phyloP scores from a whole-genome alignment of 2,888 invertebrate genomes.

The Anaspis maculata region DNA sequence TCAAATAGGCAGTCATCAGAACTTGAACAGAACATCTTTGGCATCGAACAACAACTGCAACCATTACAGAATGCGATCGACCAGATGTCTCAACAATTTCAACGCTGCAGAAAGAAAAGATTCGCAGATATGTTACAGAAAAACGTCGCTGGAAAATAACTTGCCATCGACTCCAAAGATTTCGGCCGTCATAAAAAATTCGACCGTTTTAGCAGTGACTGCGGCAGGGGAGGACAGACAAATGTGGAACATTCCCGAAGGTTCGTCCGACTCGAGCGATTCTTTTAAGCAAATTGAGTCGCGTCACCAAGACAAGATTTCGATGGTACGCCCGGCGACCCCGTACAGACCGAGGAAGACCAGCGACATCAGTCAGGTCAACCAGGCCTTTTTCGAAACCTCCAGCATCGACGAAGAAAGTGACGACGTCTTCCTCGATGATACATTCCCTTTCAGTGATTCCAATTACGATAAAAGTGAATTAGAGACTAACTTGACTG shows the following conservation, averaged over 20 bases:
- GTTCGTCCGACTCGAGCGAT: constrained; percentile 32
- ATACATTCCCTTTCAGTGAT: constrained; percentile 21
- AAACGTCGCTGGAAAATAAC: constrained; percentile 8
- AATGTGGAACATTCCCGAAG: constrained; percentile 48
- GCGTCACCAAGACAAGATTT: constrained; percentile 15
- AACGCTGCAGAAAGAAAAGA: neutral
- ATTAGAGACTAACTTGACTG: constrained; percentile 11
- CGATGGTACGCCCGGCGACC: constrained; percentile 24
- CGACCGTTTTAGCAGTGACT: constrained; percentile 40
- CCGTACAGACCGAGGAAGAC: constrained; percentile 18
- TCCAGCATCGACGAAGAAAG: constrained; percentile 23
- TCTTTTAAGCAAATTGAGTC: constrained; percentile 19
- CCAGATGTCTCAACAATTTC: neutral
- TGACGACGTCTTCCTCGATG: constrained; percentile 33
- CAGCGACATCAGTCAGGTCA: constrained; percentile 16
- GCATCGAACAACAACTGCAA: constrained; percentile 3
- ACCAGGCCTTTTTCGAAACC: constrained; percentile 20
- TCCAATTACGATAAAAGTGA: constrained; percentile 14
- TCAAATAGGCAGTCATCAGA: neutral
- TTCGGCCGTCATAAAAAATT: constrained; percentile 30
- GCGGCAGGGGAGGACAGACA: constrained; percentile 37
- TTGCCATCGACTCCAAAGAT: constrained; percentile 14
- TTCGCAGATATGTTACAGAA: constrained; percentile 8
- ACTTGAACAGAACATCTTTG: constrained; percentile 1
- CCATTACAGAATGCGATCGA: neutral